Evolutionary conservation across 2,797 vertebrate genomes (phyloP).

Genomic region (Spheniscus humboldti): DNA sequence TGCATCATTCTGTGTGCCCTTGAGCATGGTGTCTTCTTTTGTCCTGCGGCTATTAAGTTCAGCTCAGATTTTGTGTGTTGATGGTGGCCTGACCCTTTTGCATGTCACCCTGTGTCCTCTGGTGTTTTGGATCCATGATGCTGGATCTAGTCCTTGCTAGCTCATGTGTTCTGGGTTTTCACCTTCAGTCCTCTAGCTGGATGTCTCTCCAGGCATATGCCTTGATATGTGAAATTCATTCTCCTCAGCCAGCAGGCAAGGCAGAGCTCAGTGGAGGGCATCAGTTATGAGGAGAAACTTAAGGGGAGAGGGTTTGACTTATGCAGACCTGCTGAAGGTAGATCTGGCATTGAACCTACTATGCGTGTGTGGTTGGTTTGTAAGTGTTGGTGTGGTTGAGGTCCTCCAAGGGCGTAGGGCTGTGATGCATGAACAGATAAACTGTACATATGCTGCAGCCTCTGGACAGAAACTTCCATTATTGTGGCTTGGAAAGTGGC

Average conservation of each 20-base stretch:
- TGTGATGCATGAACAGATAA: neutral
- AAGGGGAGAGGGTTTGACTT: neutral
- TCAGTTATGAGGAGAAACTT: neutral
- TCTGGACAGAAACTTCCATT: neutral
- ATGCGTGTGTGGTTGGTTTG: neutral
- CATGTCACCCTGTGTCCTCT: neutral
- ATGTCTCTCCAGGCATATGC: neutral
- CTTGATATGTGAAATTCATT: neutral
- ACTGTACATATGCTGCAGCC: neutral
- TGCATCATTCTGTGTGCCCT: neutral
- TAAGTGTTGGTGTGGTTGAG: neutral
- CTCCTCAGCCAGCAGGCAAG: neutral
- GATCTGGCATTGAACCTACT: neutral
- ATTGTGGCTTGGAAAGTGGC: neutral
- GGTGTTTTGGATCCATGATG: neutral
- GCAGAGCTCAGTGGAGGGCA: neutral
- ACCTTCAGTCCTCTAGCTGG: neutral
- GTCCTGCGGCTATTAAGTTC: neutral
- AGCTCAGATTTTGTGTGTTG: neutral
- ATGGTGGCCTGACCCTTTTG: neutral
- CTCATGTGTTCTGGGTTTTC: neutral
- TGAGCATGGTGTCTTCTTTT: neutral
- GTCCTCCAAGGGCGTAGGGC: neutral
- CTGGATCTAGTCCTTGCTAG: neutral
- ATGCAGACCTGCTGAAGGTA: neutral